phyloP scores from a whole-genome alignment of 2,113 vertebrate species.

The Neolamprologus cancellatus region DNA sequence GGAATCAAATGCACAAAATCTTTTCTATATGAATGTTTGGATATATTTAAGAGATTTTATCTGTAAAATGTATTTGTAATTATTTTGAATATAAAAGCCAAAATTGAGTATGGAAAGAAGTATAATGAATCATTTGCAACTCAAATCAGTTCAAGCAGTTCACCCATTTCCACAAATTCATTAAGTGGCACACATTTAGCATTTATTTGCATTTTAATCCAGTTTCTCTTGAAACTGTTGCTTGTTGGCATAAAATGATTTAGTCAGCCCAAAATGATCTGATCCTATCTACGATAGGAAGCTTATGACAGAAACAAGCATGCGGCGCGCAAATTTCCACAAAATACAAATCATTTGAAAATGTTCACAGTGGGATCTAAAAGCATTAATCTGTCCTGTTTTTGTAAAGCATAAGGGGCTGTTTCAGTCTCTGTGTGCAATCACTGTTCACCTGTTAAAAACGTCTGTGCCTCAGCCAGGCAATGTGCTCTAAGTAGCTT shows the following conservation, averaged over 20 bases:
- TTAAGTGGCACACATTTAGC: not conserved
- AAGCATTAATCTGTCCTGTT: not conserved
- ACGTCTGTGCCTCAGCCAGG: not conserved
- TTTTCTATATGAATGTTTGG: not conserved
- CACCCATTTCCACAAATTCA: not conserved
- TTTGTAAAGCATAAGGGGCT: not conserved
- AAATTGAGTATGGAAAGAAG: not conserved
- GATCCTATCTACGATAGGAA: not conserved
- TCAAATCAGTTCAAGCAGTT: not conserved
- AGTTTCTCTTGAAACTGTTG: not conserved
- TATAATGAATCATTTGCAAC: not conserved
- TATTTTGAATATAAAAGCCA: not conserved
- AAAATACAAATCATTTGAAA: not conserved
- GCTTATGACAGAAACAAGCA: not conserved
- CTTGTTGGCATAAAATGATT: not conserved
- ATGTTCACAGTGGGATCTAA: not conserved
- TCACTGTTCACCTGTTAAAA: not conserved
- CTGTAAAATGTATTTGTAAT: not conserved
- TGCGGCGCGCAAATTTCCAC: rapidly evolving
- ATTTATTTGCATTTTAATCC: not conserved
- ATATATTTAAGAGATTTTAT: not conserved
- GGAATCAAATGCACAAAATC: not conserved
- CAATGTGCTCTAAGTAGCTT: not conserved
- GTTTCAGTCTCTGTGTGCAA: not conserved
- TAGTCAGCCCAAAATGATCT: not conserved